Evolutionary conservation across 1,140 invertebrate genomes (phyloP).

Genomic region (Schmidtea mediterranea): DNA sequence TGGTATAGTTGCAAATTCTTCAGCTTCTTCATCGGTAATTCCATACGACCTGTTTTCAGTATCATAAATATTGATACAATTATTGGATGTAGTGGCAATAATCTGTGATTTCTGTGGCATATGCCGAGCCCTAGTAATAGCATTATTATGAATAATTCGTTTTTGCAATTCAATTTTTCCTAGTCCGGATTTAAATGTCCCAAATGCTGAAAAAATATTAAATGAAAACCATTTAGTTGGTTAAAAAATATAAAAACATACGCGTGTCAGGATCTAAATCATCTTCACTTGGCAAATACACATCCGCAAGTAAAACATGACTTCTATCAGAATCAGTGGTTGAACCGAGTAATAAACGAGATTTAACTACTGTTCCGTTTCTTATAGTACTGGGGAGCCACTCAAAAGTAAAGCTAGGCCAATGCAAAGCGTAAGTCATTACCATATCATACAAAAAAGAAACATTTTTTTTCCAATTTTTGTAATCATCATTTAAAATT

Average conservation of each 20-base stretch:
- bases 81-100: conserved; percentile 46
- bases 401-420: conserved; percentile 66
- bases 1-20: neutral
- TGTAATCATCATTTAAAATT: conserved; percentile 98
- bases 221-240: too few species aligned
- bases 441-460: conserved; percentile 29
- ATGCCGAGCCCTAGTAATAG: conserved; percentile 87
- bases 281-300: too few species aligned
- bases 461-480: conserved; percentile 34
- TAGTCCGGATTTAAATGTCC: conserved; percentile 90
- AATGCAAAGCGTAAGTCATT: conserved; percentile 29
- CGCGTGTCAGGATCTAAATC: too few species aligned
- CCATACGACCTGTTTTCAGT: too few species aligned
- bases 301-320: too few species aligned
- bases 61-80: too few species aligned
- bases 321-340: too few species aligned
- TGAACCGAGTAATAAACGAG: too few species aligned
- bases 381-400: conserved; percentile 91
- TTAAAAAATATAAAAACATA: too few species aligned
- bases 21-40: neutral
- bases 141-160: conserved; percentile 97
- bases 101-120: conserved; percentile 99
- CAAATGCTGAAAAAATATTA: conserved; percentile 84
- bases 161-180: conserved; percentile 99
- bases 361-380: conserved; percentile 17